Evolutionary conservation across 2,888 invertebrate genomes (phyloP), one percentile per base, ranked within the genome.

Genomic region (Ashinkailepas kermadecensis): DNA sequence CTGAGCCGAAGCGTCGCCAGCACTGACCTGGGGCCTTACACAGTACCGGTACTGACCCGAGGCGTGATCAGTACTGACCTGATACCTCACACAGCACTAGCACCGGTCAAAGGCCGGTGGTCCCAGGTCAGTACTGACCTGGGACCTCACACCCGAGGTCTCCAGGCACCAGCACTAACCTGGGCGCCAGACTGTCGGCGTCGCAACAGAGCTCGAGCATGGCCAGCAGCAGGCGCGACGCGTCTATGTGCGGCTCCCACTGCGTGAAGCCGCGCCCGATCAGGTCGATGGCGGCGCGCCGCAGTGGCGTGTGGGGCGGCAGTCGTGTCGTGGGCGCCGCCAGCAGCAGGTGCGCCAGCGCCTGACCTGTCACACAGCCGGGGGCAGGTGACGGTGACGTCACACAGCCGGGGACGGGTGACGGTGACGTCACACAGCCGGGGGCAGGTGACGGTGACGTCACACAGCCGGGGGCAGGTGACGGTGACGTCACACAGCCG

Each of bases 191-290:
- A 87, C 94, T 94, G 86, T 96, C 96, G 0, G 95, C 94, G 86
- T 96, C 95, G 65, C 95, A 95, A 86, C 95, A 95, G 88, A 96
- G 92, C 88, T 96, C 96, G 83, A 99, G 89, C n/a, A 99, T 89
- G 81, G 97, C 93, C 81, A 94, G 89, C 80, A 95, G 88, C 78
- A 96, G 94, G 88, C 83, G 82, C 13, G 39, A 62, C 39, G 67
- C 95, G 88, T 97, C 96, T 83, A 97, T 88, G 87, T 99, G 98
- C 0, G 99, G 99, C 87, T 99, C 99, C 99, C 99, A 99, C 0
- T 99, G 97, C 0, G 96, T 95, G 88, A 99, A 99, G 9, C 98
- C 98, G 78, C 99, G 91, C 0, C 99, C 99, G 84, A 99, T 92
- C 84, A 99, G 91, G 90, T 99, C 99, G 78, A 99, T 96, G 0